Conservation (phyloP, 2,888 invertebrate genomes). For the Acanthosoma haemorrhoidale region DNA sequence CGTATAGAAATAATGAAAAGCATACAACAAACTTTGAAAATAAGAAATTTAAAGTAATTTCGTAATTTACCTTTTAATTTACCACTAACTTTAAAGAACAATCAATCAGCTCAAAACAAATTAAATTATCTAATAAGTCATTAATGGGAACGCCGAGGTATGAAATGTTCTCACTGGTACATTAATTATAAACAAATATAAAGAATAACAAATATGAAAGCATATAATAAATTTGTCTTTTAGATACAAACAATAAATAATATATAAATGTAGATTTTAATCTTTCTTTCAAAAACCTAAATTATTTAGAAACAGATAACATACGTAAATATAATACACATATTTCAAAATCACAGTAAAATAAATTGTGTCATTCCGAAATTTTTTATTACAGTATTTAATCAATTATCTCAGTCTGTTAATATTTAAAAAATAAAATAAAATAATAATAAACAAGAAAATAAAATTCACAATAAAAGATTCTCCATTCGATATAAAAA, state of each 20-base stretch:
- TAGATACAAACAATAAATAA: slow-evolving; percentile 31
- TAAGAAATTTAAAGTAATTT: background rate
- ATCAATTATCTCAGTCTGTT: slow-evolving; percentile 24
- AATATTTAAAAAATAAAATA: slow-evolving; percentile 20
- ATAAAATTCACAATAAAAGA: background rate
- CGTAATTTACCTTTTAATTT: background rate
- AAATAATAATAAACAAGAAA: slow-evolving; percentile 11
- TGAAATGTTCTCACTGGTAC: slow-evolving; percentile 22
- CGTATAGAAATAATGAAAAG: background rate
- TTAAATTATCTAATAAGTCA: background rate
- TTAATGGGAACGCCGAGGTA: background rate
- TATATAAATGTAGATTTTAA: slow-evolving; percentile 27
- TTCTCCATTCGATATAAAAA: background rate
- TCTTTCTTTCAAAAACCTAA: slow-evolving; percentile 29
- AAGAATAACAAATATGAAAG: slow-evolving; percentile 31
- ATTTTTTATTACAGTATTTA: slow-evolving; percentile 4
- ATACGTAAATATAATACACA: slow-evolving; percentile 34
- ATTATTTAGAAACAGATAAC: slow-evolving; percentile 32
- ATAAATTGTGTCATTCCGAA: slow-evolving; percentile 28
- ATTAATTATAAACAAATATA: slow-evolving; percentile 29
- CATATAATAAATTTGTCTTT: slow-evolving; percentile 32
- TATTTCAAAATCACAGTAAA: slow-evolving; percentile 37
- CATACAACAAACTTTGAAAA: slow-evolving; percentile 22
- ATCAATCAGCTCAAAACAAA: background rate
- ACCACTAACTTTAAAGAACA: background rate